Base-by-base conservation (phyloP, 2,113 vertebrate species). In the Erpornis zantholeuca region DNA sequence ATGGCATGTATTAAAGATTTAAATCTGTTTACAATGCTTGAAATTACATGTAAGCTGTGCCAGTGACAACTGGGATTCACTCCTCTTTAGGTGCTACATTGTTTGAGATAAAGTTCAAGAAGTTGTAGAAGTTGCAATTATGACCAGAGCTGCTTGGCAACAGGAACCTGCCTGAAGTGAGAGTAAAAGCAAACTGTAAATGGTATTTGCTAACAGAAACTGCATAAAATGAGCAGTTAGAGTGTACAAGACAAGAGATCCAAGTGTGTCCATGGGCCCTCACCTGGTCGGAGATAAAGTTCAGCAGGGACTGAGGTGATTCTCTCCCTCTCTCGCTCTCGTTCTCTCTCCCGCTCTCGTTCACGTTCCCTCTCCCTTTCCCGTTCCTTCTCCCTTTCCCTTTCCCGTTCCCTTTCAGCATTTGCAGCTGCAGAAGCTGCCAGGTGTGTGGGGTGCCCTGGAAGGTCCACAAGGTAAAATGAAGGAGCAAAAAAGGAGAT, bases 391-490 rank as follows among this genome's bases (percentile, higher is more conserved):
- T 98, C 98, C 40, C 97, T 81, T 54, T 98, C 98, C n/a, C 98
- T 61, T 24, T 98, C 98, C 79, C 98, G 95, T 40, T 98, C 98
- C 44, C 98, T 90, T 71, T 99, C 99, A 38, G 98, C 98, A 86
- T 97, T 99, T 29, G 97, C 98, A 31, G 98, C 98, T 15, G 98
- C 98, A 10, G 98, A 98, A 59, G 98, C 98, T 72, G 98, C 98
- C 57, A 99, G 97, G 86, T 99, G 99, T 54, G 98, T 97, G 69
- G 98, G 98, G 59, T 99, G 99, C 86, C 99, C 99, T 99, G 93
- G 19, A 82, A 95, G 16, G 38, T 76, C 88, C 86, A 96, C n/a
- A 53, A 49, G 42, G 57, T 42, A 85, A 70, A 72, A 82, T 18
- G 49, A 71, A 93, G 29, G 21, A 80, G 63, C 25, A 29, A 63